phyloP scores from a whole-genome alignment of 2,797 vertebrate genomes.

The Cirrhinus molitorella region DNA sequence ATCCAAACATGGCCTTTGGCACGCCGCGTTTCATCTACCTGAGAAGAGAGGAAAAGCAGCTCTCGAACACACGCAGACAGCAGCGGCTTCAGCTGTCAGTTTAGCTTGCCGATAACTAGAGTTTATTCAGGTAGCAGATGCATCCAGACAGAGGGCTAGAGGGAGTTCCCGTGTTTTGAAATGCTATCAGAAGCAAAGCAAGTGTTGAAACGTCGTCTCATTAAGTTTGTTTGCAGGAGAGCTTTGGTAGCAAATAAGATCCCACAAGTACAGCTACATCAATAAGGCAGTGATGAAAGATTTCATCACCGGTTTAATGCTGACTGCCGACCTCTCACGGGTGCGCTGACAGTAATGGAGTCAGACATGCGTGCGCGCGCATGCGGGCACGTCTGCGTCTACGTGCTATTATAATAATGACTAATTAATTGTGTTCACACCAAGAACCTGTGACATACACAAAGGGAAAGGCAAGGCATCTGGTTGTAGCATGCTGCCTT shows the following conservation, averaged over 20 bases:
- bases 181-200: slow-evolving; percentile 51
- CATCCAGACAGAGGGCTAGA: slow-evolving; percentile 37
- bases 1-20: slow-evolving; percentile 27
- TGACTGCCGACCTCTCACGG: slow-evolving; percentile 39
- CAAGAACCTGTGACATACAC: slow-evolving; percentile 28
- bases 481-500: slow-evolving; percentile 43
- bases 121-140: slow-evolving; percentile 51
- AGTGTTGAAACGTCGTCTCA: slow-evolving; percentile 34
- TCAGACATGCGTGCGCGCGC: slow-evolving; percentile 27
- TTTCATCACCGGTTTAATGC: slow-evolving; percentile 50
- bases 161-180: slow-evolving; percentile 47
- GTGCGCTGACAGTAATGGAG: slow-evolving; percentile 51
- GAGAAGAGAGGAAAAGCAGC: slow-evolving; percentile 21
- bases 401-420: slow-evolving; percentile 56
- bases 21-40: slow-evolving; percentile 25
- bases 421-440: slow-evolving; percentile 59
- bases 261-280: slow-evolving; percentile 52
- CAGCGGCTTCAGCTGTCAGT: slow-evolving; percentile 37
- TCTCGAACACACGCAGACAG: background rate
- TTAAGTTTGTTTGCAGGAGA: slow-evolving; percentile 56
- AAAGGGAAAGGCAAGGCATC: slow-evolving; percentile 55
- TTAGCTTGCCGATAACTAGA: slow-evolving; percentile 48
- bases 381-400: background rate
- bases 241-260: slow-evolving; percentile 44
- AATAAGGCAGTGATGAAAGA: slow-evolving; percentile 57